Conservation (phyloP, 2,888 invertebrate genomes). For the Drosophila falleni region DNA sequence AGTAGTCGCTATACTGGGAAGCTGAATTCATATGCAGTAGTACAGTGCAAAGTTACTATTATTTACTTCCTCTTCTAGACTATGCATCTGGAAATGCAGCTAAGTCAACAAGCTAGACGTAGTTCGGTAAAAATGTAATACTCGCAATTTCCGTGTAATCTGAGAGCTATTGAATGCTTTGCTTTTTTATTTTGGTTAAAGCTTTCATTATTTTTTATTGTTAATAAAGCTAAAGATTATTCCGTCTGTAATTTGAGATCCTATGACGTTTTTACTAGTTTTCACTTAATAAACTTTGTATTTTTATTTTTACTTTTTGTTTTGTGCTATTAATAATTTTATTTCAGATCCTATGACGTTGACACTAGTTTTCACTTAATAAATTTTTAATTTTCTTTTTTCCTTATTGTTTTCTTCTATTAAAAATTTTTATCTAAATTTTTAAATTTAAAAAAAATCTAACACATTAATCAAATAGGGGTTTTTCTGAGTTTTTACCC, state of each 20-base stretch:
- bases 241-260: constrained; percentile 7
- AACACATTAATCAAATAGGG: too few relatives aligned
- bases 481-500: too few relatives aligned
- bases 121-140: constrained; percentile 55
- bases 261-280: constrained; percentile 27
- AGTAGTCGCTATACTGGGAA: constrained; percentile 38
- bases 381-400: too few relatives aligned
- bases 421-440: too few relatives aligned
- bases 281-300: too few relatives aligned
- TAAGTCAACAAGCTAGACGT: constrained; percentile 59
- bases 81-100: constrained; percentile 59
- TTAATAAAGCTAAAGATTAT: constrained; percentile 25
- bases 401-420: too few relatives aligned
- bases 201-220: background rate
- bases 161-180: constrained; percentile 41
- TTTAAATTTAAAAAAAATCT: too few relatives aligned
- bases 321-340: too few relatives aligned
- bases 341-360: constrained; percentile 28
- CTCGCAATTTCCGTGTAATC: constrained; percentile 48
- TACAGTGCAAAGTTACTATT: constrained; percentile 14
- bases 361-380: background rate
- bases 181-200: constrained; percentile 32
- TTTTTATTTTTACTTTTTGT: too few relatives aligned
- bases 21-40: background rate
- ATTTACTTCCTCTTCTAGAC: constrained; percentile 46